Base-by-base conservation (phyloP, 2,888 invertebrate species). In the Leptopterna dolabrata region DNA sequence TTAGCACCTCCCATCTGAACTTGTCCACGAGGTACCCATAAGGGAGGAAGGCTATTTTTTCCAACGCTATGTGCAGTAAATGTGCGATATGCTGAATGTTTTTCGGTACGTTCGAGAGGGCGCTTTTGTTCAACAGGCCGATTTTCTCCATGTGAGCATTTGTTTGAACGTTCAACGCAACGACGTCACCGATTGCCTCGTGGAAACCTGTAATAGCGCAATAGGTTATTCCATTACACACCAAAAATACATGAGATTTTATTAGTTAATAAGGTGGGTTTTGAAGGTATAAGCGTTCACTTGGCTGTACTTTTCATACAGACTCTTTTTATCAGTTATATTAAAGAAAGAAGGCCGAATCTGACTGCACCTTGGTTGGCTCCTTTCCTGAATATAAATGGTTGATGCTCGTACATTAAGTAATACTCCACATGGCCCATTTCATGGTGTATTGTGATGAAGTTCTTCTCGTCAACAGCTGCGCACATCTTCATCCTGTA, bases 381-480 rank as follows among this genome's bases (percentile, higher is more conserved):
- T 73, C 97, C 97, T 29, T 93, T 94, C 89, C 95, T 94, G 91
- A 95, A 97, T 24, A 95, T 91, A 0, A 94, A 92, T 0, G 96
- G 96, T 90, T 95, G 95, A 89, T 95, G 92, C 90, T 94, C 95
- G 91, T 96, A 97, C 89, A 95, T 95, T 87, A 96, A 90, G 90
- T 93, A 96, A 90, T 96, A 96, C 90, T 96, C 94, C 14, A 96
- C 93, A 90, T 96, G 96, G 0, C 96, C 96, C 95, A 96, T 95
- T 92, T 96, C 96, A 90, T 96, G 96, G 90, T 96, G 93, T 13
- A 78, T 29, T 13, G 41, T 41, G 13, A 78, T 27, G 0, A 93
- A 89, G 87, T 93, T 91, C 89, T 94, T 94, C 91, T 93, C 94
- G 90, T 94, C 94, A 71, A 95, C 92, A 90, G 93, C 92, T 0